Conservation (phyloP, 2,888 invertebrate genomes). For the Erpobdella octoculata region DNA sequence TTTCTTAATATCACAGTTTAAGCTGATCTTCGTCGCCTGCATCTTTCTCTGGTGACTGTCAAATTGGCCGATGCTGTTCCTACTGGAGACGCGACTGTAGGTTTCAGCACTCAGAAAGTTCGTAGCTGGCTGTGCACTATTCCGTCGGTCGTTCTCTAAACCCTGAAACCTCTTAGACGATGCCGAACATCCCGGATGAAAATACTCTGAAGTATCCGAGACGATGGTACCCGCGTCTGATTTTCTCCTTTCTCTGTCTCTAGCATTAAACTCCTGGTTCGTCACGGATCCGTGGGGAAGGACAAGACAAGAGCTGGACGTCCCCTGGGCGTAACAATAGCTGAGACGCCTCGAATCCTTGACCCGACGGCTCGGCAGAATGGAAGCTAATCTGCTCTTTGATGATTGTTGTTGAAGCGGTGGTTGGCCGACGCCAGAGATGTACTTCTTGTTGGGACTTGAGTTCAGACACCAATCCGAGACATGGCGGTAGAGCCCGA, state of each 20-base stretch:
- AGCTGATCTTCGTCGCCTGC: too few species aligned
- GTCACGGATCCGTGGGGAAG: slow-evolving; percentile 2
- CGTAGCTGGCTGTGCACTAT: too few species aligned
- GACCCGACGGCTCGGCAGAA: neutral
- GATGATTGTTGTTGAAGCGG: too few species aligned
- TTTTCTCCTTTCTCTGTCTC: neutral
- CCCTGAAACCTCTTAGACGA: too few species aligned
- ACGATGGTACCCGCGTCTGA: neutral
- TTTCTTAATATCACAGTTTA: too few species aligned
- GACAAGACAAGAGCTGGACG: neutral
- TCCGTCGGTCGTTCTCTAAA: too few species aligned
- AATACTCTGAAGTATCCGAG: neutral
- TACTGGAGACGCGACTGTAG: too few species aligned
- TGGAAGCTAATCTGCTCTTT: neutral
- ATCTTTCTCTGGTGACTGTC: too few species aligned
- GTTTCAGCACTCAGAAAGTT: too few species aligned
- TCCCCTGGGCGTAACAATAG: neutral
- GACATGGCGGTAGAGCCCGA: slow-evolving; percentile 14
- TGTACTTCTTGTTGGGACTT: neutral
- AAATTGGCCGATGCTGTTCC: too few species aligned
- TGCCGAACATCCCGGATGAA: too few species aligned
- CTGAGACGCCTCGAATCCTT: neutral
- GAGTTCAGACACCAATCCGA: slow-evolving; percentile 19
- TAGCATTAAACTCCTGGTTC: slow-evolving; percentile 13
- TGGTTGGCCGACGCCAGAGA: neutral